Percentiles rank a stretch among this genome's conserved stretches.
These are phyloP conservation scores for Eubucco bourcierii DNA, from an alignment of 2,113 vertebrate species.

Conservation along the genomic window DNA sequence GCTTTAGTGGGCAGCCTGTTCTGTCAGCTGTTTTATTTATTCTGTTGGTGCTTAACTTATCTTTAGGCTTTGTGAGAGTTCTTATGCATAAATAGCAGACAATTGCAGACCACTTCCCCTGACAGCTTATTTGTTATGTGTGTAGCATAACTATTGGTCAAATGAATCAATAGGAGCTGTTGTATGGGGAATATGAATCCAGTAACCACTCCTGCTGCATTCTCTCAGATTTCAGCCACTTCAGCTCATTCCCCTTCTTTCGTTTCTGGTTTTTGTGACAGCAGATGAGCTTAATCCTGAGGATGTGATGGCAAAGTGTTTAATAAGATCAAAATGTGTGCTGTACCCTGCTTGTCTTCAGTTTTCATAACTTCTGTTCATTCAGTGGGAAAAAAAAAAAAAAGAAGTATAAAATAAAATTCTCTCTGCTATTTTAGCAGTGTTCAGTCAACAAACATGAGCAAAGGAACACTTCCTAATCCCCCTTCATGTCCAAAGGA, in stretches of 20 bases:
- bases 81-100: neutral
- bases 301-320: neutral
- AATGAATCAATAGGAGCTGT: constrained; percentile 5
- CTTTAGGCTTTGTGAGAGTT: neutral
- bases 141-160: neutral
- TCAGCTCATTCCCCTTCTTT: neutral
- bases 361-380: neutral
- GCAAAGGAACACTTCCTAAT: constrained; percentile 1
- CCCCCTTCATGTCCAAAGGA: neutral
- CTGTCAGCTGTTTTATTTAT: neutral
- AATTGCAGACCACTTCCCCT: constrained; percentile 1
- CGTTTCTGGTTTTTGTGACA: neutral
- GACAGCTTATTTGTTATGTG: neutral
- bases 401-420: too few species aligned
- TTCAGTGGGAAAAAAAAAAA: neutral
- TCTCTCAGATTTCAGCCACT: neutral
- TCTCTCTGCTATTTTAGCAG: neutral
- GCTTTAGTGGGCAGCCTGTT: neutral
- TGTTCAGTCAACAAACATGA: neutral
- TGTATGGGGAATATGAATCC: neutral
- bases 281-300: neutral
- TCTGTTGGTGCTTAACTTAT: neutral
- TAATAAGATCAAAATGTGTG: neutral
- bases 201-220: neutral
- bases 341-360: neutral